Evolutionary conservation across 64 coral and sea anemone genomes (phyloP), one percentile per base, ranked within the genome.

Genomic region (Acropora yongei): DNA sequence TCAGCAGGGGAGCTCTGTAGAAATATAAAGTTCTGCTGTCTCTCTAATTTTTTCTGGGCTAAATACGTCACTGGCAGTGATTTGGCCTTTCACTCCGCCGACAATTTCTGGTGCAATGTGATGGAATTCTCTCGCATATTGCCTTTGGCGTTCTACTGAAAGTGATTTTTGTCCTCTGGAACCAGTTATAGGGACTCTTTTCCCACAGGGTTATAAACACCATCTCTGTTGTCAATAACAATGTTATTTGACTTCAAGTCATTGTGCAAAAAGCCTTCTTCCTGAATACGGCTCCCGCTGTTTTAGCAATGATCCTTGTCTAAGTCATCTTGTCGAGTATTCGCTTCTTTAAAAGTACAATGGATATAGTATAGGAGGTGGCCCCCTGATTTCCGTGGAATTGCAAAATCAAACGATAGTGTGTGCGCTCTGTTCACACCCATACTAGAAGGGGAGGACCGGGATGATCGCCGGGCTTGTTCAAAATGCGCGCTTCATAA

Each of bases 391-490:
- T 14, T 17, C 87, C 75, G 46, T 63, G 87, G 17, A 89, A 89
- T 57, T 89, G 87, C 50, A 89, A 57, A 8, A 89, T 75, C 12
- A 78, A 7, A 3, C 51, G 11, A 41, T 19, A 83, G 4, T 49
- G 80, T 12, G 47, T 61, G 17, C 13, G 53, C 61, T 63, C 61
- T 17, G 50, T 60, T 3, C 80, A 65, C 19, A 83, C 30, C n/a
- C 76, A 60, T 69, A 79, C 80, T 8, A 80, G 77, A 47, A 90
- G 76, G 7, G 77, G 78, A 49, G 81, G 88, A 78, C 88, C 88
- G 18, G 88, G 58, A 90, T 90, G 77, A 30, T 30, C 30, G 30
- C 30, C 30, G 30, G 30, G 30, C 0, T 30, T 30, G 30, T 30
- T 30, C 30, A 90, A 47, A 10, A 90, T 69, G 20, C 63, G 8